Evolutionary conservation across 2,113 vertebrate species (phyloP), one percentile per base, ranked within the genome.

Genomic region (Actinemys pallida): DNA sequence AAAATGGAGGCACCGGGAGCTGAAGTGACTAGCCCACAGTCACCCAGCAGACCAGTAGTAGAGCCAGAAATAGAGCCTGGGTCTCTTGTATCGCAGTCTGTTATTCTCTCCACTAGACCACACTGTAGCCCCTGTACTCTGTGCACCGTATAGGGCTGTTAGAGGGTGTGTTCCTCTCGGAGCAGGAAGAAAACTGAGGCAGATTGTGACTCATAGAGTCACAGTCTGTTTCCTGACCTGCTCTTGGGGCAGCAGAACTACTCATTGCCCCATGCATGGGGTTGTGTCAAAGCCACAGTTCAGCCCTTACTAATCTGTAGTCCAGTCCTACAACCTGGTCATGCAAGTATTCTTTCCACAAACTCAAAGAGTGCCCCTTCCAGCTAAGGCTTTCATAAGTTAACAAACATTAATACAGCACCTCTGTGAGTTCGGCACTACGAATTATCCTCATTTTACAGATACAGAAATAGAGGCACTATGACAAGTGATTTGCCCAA

Each of bases 401-500:
- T 90, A 90, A 54, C 29, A 94, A 90, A 93, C 49, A 69, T 86
- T 92, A 57, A 14, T 5, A 27, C 42, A 76, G 72, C 75, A 88
- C 65, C 90, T 85, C 16, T 69, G 65, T 80, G 81, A 52, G 3
- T 69, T 83, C 65, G 12, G 42, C 65, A 72, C 65, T 22, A 5
- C 90, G 92, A 92, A 90, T 79, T 84, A 81, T 81, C 11, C 31
- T 29, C 54, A 25, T 89, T 92, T 93, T 87, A 87, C 93, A 96
- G 47, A 90, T 84, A 95, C 50, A 49, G 93, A 82, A 35, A 22
- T 25, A 85, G 29, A 93, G 52, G n/a, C 53, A 88, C 95, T 93
- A 87, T 54, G 53, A 93, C 65, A 22, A 93, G 31, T 76, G 54
- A 94, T 92, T 79, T 93, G 49, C 39, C 65, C 85, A 79, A 81